Evolutionary conservation across 2,113 vertebrate species (phyloP).

Genomic region (Muntiacus reevesi): DNA sequence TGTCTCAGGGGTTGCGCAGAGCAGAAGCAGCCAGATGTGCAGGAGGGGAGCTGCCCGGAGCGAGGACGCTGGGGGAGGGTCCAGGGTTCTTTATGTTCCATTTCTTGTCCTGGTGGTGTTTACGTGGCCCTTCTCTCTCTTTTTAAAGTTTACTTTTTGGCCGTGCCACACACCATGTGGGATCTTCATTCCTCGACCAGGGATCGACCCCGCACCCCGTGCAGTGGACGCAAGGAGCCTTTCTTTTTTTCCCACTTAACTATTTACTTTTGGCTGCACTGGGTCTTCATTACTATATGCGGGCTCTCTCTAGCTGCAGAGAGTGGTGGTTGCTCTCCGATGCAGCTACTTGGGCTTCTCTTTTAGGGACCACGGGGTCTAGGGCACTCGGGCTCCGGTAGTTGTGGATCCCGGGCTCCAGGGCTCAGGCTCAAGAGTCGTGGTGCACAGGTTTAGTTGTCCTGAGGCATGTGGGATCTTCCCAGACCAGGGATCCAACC

Average conservation of each 20-base stretch:
- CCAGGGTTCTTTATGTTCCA: not conserved
- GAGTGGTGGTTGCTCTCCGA: not conserved
- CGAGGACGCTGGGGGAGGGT: not conserved
- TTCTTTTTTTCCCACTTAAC: not conserved
- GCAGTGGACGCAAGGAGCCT: not conserved
- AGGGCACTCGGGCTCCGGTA: fast-evolving
- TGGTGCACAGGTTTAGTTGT: fast-evolving
- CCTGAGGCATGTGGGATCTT: not conserved
- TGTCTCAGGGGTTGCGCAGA: fast-evolving
- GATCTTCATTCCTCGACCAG: not conserved
- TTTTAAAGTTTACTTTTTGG: not conserved
- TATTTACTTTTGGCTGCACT: not conserved
- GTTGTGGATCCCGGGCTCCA: not conserved
- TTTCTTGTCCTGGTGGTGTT: not conserved
- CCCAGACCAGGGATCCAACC: not conserved
- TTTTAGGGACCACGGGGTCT: not conserved
- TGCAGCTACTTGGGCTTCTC: not conserved
- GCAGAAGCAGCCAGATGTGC: fast-evolving
- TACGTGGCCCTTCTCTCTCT: not conserved
- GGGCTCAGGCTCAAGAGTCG: not conserved
- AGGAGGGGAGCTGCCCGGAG: fast-evolving
- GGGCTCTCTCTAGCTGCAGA: not conserved
- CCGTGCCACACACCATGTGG: not conserved
- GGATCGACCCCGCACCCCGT: not conserved
- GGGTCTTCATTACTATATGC: not conserved